phyloP scores from a whole-genome alignment of 1,140 invertebrate species.

The Meloidogyne exigua region DNA sequence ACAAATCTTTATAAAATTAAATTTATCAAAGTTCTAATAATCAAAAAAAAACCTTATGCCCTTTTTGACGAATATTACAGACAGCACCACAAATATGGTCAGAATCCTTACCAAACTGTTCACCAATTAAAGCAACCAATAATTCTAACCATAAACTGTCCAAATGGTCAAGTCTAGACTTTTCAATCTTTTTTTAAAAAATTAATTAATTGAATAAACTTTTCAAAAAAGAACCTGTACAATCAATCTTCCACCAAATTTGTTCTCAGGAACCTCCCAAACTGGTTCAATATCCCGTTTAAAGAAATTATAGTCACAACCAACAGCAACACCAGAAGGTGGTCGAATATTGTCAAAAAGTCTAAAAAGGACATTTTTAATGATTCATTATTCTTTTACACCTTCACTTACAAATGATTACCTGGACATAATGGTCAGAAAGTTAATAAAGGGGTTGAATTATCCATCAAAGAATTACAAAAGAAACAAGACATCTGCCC shows the following conservation, averaged over 20 bases:
- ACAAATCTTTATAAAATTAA: conserved; percentile 65
- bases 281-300: conserved; percentile 84
- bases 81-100: conserved; percentile 90
- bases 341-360: conserved; percentile 72
- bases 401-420: no score
- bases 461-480: no score
- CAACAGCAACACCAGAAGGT: conserved; percentile 77
- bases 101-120: conserved; percentile 85
- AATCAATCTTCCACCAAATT: conserved; percentile 87
- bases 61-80: conserved; percentile 84
- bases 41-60: conserved; percentile 73
- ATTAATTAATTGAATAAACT: no score
- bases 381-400: no score
- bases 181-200: conserved; percentile 57
- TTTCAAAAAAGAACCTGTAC: no score
- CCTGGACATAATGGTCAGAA: no score
- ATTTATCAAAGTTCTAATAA: conserved; percentile 21
- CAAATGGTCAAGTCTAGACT: conserved; percentile 72
- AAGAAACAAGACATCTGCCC: no score
- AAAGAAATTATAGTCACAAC: conserved; percentile 91
- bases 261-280: conserved; percentile 93
- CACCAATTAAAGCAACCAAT: conserved; percentile 90
- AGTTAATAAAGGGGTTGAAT: no score
- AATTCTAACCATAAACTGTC: conserved; percentile 91
- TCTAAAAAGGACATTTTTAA: conserved; percentile 65